Conservation (phyloP, 2,888 invertebrate genomes). For the Caenorhabditis afra region DNA sequence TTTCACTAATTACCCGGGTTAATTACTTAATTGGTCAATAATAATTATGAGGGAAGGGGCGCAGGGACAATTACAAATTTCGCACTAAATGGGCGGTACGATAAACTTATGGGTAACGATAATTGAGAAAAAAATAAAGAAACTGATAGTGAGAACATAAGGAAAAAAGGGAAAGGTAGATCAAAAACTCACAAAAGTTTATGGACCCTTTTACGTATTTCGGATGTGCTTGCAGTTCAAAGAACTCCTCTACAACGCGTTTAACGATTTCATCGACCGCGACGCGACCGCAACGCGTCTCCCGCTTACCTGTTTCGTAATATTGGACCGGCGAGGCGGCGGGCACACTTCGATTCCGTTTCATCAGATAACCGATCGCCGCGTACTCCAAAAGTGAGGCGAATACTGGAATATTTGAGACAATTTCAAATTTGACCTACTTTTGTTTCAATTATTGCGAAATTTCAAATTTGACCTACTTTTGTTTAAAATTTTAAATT, state of each 20-base stretch:
- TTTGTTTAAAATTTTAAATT: neutral
- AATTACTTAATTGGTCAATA: too few species aligned
- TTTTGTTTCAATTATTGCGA: too few species aligned
- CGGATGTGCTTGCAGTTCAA: constrained; percentile 51
- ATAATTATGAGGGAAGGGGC: too few species aligned
- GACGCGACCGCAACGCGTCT: neutral
- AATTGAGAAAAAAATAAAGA: neutral
- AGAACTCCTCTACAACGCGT: constrained; percentile 52
- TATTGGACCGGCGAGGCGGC: constrained; percentile 68
- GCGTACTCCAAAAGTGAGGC: constrained; percentile 80
- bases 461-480: too few species aligned
- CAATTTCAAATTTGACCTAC: neutral
- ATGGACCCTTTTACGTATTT: constrained; percentile 48
- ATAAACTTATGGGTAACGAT: neutral
- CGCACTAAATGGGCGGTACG: too few species aligned
- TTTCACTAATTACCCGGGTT: too few species aligned
- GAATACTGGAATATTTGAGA: constrained; percentile 71
- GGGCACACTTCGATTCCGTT: constrained; percentile 67
- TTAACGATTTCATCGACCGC: constrained; percentile 52
- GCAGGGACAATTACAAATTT: too few species aligned
- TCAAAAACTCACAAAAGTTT: constrained; percentile 50
- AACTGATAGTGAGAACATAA: neutral
- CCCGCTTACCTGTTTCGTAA: constrained; percentile 64
- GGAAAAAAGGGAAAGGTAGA: neutral
- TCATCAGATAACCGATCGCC: constrained; percentile 79